Base-by-base conservation (phyloP, 2,113 vertebrate genomes). In the Anthoscopus minutus region DNA sequence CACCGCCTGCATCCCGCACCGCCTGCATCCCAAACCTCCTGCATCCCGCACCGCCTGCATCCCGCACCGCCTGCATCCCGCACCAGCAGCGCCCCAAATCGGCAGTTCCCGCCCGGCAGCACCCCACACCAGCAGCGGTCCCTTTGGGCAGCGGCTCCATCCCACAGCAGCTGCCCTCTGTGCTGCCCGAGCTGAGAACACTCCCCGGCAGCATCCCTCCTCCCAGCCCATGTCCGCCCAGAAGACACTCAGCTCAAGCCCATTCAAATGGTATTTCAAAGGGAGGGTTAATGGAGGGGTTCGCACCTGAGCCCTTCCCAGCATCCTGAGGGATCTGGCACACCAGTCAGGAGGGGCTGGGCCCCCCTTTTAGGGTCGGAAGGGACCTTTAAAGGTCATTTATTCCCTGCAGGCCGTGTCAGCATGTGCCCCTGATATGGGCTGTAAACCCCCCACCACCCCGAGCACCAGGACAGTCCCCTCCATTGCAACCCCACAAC, bases 381-480 rank as follows among this genome's bases (percentile, higher is more conserved):
- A 25, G 10, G 25, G 35, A 13, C 25, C 4, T 76, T 61, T 54
- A 15, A 33, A 62, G 35, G 40, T 47, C 35, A 35, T 54, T 69
- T 47, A 35, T 4, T 22, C 20, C n/a, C 33, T 7, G 15, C 45
- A 11, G 13, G 18, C 19, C 0, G 0, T 18, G 20, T 20, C 54
- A 38, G 15, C 1, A 11, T 13, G 38, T 17, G 5, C 24, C 51
- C 38, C 61, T 50, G 37, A 2, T 30, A 33, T 0, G 67, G 62
- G 40, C 57, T 76, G 50, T 8, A 53, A 45, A 37, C 27, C 20
- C n/a, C 40, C 6, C 62, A 16, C 5, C 33, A 20, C 6, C 15
- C 48, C 22, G 5, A 51, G 53, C n/a, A 9, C 15, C 58, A 48
- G 44, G 16, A 38, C 27, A 70, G 27, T 16, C 19, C 30, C 19